Percentiles rank a stretch among this genome's conserved stretches.
phyloP scores from a whole-genome alignment of 2,797 vertebrate genomes.

The Margarornis squamiger region DNA sequence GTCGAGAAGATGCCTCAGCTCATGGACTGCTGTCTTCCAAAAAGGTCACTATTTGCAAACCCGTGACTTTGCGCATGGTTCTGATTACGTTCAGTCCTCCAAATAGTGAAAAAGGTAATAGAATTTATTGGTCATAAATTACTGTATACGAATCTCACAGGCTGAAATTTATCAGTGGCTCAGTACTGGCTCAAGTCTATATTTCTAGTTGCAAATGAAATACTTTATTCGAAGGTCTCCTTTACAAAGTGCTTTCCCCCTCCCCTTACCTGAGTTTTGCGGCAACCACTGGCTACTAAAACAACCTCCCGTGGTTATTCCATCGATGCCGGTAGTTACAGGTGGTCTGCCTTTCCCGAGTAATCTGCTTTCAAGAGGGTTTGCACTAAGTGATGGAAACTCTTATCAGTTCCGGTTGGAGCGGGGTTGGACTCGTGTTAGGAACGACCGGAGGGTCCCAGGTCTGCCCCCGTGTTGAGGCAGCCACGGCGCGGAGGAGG shows the following conservation, averaged over 20 bases:
- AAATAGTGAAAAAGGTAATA: not conserved
- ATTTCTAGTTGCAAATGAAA: not conserved
- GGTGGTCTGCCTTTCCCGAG: not conserved
- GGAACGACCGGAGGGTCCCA: not conserved
- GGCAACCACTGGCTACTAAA: not conserved
- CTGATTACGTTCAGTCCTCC: not conserved
- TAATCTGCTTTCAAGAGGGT: not conserved
- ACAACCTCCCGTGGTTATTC: not conserved
- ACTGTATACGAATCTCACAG: not conserved
- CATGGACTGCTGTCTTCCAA: not conserved
- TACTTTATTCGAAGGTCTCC: not conserved
- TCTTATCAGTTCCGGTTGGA: not conserved
- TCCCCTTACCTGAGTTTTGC: not conserved
- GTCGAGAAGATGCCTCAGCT: not conserved
- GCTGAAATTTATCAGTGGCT: not conserved
- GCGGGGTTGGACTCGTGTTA: not conserved
- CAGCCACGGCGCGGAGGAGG: not conserved
- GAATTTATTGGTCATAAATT: not conserved
- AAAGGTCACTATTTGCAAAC: not conserved
- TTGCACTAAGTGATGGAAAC: not conserved
- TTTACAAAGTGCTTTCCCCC: not conserved
- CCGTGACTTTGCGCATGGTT: not conserved
- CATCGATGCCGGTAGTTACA: not conserved
- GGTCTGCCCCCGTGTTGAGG: not conserved
- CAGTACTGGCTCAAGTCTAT: not conserved